Evolutionary conservation across 2,888 invertebrate species (phyloP).

Genomic region (Eulithis prunata): DNA sequence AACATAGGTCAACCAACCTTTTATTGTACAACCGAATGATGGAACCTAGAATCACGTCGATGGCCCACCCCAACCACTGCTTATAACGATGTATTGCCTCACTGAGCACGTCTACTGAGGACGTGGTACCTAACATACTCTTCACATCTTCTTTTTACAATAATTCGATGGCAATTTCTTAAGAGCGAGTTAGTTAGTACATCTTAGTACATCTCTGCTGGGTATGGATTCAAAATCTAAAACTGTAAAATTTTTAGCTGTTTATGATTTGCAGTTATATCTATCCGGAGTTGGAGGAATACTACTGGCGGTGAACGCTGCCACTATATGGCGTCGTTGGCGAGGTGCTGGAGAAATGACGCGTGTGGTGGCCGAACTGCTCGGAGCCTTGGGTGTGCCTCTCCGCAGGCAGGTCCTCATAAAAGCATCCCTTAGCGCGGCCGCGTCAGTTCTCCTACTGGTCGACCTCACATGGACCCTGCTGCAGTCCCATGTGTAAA

Average conservation of each 20-base stretch:
- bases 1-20: too few species aligned
- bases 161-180: too few species aligned
- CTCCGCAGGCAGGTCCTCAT: constrained; percentile 55
- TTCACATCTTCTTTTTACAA: too few species aligned
- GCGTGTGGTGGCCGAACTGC: constrained; percentile 60
- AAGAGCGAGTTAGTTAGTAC: too few species aligned
- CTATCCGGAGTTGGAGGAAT: constrained; percentile 55
- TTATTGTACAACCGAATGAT: too few species aligned
- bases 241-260: not conserved
- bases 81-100: too few species aligned
- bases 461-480: constrained; percentile 42
- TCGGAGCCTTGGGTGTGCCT: constrained; percentile 57
- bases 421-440: constrained; percentile 55
- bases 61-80: too few species aligned
- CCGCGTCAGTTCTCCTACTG: constrained; percentile 45
- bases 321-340: constrained; percentile 61
- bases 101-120: too few species aligned
- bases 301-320: constrained; percentile 58
- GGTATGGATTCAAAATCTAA: not conserved
- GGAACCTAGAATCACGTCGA: too few species aligned
- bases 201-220: not conserved
- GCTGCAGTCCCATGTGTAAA: not conserved
- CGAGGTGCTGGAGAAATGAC: constrained; percentile 55
- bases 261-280: constrained; percentile 51
- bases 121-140: too few species aligned